Evolutionary conservation across 2,888 invertebrate genomes (phyloP).

Genomic region (Perizoma flavofasciatum): DNA sequence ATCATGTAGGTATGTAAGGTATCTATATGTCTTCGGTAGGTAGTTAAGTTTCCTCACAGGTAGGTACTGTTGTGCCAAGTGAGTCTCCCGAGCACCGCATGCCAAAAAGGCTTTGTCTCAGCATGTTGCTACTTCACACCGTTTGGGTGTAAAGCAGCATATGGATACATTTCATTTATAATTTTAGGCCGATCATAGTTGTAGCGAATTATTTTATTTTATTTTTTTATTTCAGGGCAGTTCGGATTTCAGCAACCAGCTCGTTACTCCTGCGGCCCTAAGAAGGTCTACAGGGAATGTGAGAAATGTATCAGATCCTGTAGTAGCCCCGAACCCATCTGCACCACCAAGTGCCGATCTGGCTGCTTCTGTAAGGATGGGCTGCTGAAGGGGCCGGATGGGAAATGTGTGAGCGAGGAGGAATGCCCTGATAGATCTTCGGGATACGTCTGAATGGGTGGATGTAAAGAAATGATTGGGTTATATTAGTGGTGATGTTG

Average conservation of each 20-base stretch:
- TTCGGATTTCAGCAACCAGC: slow-evolving; percentile 33
- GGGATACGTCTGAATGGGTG: neutral
- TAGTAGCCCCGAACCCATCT: slow-evolving; percentile 49
- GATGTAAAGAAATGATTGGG: slow-evolving; percentile 12
- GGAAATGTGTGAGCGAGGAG: slow-evolving; percentile 53
- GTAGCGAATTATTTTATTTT: no score
- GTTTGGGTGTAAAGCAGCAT: no score
- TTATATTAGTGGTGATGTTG: neutral
- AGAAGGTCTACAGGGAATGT: slow-evolving; percentile 57
- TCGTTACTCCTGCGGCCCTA: slow-evolving; percentile 49
- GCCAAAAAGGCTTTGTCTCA: no score
- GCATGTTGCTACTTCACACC: no score
- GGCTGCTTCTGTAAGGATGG: slow-evolving; percentile 67
- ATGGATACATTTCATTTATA: no score
- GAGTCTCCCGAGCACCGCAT: no score
- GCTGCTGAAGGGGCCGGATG: slow-evolving; percentile 52
- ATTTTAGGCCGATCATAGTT: no score
- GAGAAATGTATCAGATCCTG: slow-evolving; percentile 53
- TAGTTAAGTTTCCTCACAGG: no score
- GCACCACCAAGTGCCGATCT: slow-evolving; percentile 46
- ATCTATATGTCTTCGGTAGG: no score
- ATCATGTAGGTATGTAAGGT: no score
- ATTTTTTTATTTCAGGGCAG: slow-evolving; percentile 29
- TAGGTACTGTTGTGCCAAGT: no score
- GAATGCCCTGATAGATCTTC: slow-evolving; percentile 60